These are phyloP conservation scores for Microchirus variegatus DNA, from an alignment of 2,797 vertebrate genomes.

Conservation along the genomic window DNA sequence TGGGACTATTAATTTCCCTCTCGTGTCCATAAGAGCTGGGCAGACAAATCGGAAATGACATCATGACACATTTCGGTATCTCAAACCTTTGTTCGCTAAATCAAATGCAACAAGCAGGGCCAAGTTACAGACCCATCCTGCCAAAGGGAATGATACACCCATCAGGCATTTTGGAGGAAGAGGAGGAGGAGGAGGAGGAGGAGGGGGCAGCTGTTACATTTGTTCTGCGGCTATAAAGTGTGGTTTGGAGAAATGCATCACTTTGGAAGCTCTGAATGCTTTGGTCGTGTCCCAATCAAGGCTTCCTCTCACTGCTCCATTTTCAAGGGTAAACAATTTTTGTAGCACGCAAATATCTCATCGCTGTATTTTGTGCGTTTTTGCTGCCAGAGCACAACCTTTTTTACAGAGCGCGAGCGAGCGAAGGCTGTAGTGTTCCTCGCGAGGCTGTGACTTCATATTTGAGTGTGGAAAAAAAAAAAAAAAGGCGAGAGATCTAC, in stretches of 20 bases:
- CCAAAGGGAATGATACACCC: constrained; percentile 62
- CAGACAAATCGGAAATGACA: constrained; percentile 34
- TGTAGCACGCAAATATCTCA: constrained; percentile 71
- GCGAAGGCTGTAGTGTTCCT: constrained; percentile 37
- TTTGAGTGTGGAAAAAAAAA: constrained; percentile 26
- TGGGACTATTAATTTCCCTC: constrained; percentile 12
- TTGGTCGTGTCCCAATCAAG: constrained; percentile 78
- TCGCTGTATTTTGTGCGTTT: constrained; percentile 48
- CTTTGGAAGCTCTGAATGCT: constrained; percentile 64
- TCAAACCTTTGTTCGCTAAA: constrained; percentile 35
- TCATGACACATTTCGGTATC: constrained; percentile 23
- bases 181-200: constrained; percentile 21
- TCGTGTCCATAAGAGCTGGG: constrained; percentile 23
- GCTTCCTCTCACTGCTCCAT: constrained; percentile 65
- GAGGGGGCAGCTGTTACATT: constrained; percentile 72
- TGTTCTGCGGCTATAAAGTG: constrained; percentile 64
- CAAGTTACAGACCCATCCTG: constrained; percentile 48
- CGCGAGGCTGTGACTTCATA: constrained; percentile 34
- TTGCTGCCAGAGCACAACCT: constrained; percentile 35
- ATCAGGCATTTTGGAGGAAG: constrained; percentile 56
- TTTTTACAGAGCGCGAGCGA: constrained; percentile 34
- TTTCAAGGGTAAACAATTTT: constrained; percentile 80
- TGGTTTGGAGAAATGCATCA: constrained; percentile 70
- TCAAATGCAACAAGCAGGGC: constrained; percentile 61
- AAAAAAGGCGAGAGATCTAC: too few relatives aligned